phyloP scores from a whole-genome alignment of 1,140 invertebrate genomes.

The Drosophila navojoa region DNA sequence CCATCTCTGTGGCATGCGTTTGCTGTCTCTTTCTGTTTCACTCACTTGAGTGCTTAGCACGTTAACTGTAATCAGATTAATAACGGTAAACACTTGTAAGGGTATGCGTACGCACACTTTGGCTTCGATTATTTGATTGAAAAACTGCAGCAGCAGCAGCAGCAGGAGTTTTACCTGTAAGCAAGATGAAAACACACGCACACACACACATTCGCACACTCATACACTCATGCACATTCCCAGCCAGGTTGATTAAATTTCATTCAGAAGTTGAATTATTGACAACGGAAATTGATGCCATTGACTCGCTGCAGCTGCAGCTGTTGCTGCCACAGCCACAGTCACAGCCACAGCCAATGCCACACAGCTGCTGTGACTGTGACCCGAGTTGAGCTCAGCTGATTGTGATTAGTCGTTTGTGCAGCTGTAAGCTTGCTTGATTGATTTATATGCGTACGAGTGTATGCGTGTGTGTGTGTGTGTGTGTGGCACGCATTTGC shows the following conservation, averaged over 20 bases:
- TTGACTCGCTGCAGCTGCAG: slow-evolving; percentile 59
- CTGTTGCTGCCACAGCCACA: background rate
- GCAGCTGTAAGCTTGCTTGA: slow-evolving; percentile 40
- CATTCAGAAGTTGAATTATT: slow-evolving; percentile 71
- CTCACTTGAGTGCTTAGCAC: slow-evolving; percentile 17
- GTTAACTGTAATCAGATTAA: slow-evolving; percentile 80
- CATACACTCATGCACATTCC: background rate
- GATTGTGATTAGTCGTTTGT: slow-evolving; percentile 55
- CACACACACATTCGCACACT: slow-evolving; percentile 4
- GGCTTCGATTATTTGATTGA: slow-evolving; percentile 51
- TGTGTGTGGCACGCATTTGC: background rate
- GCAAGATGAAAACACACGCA: slow-evolving; percentile 1
- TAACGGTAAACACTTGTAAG: slow-evolving; percentile 70
- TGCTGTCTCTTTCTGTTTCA: background rate
- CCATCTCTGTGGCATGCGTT: too few relatives aligned
- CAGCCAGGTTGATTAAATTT: slow-evolving; percentile 66
- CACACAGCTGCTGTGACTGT: slow-evolving; percentile 18
- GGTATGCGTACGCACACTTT: slow-evolving; percentile 35
- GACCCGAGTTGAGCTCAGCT: slow-evolving; percentile 30
- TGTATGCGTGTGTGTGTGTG: background rate
- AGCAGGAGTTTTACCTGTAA: background rate
- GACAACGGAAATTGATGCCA: slow-evolving; percentile 76
- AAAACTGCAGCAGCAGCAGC: slow-evolving; percentile 27
- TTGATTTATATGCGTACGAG: slow-evolving; percentile 43
- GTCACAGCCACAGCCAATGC: slow-evolving; percentile 9